Conservation (phyloP, 2,888 invertebrate genomes). For the Xanthia togata region DNA sequence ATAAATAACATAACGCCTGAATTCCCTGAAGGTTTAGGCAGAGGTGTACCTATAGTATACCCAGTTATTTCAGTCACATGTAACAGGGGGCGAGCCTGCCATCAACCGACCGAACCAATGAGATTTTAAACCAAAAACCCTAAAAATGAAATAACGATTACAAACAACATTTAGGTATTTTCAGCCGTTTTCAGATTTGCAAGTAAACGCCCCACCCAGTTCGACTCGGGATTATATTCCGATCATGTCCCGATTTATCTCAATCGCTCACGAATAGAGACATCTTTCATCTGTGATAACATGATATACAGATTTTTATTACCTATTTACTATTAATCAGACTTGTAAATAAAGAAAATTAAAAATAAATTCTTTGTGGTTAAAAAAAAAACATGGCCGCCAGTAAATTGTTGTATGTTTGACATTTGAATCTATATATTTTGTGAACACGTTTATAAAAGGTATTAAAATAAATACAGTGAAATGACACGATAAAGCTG, state of each 20-base stretch:
- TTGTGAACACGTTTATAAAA: not conserved
- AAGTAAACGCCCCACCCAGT: conserved; percentile 46
- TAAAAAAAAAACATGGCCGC: conserved; percentile 30
- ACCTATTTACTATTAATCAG: not conserved
- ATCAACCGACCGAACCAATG: not conserved
- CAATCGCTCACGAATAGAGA: conserved; percentile 17
- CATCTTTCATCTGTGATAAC: not conserved
- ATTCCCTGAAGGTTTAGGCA: not conserved
- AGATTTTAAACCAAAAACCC: not conserved
- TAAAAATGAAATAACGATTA: not conserved
- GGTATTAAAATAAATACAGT: not conserved
- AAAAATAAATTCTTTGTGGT: not conserved
- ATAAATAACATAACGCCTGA: not conserved
- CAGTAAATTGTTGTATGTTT: conserved; percentile 12
- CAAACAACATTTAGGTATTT: not conserved
- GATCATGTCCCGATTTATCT: conserved; percentile 4
- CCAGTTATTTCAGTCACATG: not conserved
- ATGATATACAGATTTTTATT: not conserved
- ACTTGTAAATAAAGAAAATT: not conserved
- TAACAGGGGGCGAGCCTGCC: not conserved
- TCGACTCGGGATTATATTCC: not conserved
- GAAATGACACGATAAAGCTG: not conserved
- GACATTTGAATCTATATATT: not conserved
- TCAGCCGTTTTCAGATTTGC: conserved; percentile 10
- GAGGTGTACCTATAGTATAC: no score